Evolutionary conservation across 1,140 invertebrate species (phyloP).

Genomic region (Pseudomyrmex flavicornis): DNA sequence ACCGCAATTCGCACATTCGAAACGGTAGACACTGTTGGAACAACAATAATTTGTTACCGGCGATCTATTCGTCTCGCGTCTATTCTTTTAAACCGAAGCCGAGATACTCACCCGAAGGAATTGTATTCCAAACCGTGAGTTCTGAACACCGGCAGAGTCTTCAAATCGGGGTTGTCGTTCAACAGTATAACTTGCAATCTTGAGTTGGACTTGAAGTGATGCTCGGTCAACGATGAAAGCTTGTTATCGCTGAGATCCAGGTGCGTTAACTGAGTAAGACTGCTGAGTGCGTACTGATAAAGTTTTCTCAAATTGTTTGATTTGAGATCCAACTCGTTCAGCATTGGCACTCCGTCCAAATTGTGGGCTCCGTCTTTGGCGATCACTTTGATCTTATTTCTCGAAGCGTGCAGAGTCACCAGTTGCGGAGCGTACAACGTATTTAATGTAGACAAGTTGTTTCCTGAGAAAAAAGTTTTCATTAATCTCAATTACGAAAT

Average conservation of each 20-base stretch:
- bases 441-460: conserved; percentile 80
- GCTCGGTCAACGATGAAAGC: conserved; percentile 87
- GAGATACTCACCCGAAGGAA: conserved; percentile 76
- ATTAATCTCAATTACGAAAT: conserved; percentile 2
- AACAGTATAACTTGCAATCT: conserved; percentile 89
- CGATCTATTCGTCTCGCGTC: background rate
- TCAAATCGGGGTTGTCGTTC: conserved; percentile 88
- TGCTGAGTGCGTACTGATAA: conserved; percentile 88
- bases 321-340: conserved; percentile 88
- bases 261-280: conserved; percentile 87
- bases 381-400: conserved; percentile 87
- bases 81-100: background rate
- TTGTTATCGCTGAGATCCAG: conserved; percentile 90
- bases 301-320: conserved; percentile 89
- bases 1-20: conserved; percentile 90
- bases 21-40: conserved; percentile 87
- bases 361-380: conserved; percentile 85
- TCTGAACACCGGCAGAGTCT: conserved; percentile 86
- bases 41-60: conserved; percentile 5
- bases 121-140: conserved; percentile 75
- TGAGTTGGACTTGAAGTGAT: conserved; percentile 88
- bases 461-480: conserved; percentile 56
- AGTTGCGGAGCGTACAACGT: conserved; percentile 84
- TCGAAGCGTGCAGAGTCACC: conserved; percentile 87
- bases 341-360: conserved; percentile 87